Base-by-base conservation (phyloP, 2,888 invertebrate genomes). In the Trisateles emortualis region DNA sequence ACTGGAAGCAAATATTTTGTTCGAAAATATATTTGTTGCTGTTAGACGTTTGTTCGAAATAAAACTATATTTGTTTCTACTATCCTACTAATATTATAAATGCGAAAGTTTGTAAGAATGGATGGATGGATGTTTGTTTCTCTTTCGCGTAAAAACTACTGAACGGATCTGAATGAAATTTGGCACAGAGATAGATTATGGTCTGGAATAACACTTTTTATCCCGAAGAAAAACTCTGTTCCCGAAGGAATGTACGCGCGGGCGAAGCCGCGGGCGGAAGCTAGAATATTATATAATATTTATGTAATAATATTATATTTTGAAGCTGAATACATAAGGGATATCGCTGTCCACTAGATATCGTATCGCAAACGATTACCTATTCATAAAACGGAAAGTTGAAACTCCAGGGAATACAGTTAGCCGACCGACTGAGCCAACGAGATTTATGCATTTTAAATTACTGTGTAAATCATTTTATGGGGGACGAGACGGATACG, bases 381-480 rank as follows among this genome's bases (percentile, higher is more conserved):
- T 85, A 89, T 90, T 89, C 89, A 90, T 88, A 87, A 87, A 87
- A 86, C 82, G 82, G 79, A 82, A 90, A 90, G 87, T 89, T 89
- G 76, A 81, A 84, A 70, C 89, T 79, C 85, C 40, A 41, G 84
- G 85, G 88, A 84, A 84, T 82, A 82, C 80, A 79, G 87, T 86
- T 87, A 84, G 83, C 81, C 81, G 74, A 77, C 81, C 79, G 80
- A 80, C 83, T 78, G 83, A 81, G 81, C 82, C 78, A 78, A 78
- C 72, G 83, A 90, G 86, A 89, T 90, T 90, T 89, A 90, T 91
- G 89, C 87, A 90, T 90, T 91, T 89, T 87, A 88, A 88, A 88
- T 88, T 82, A 86, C 81, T 78, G 60, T 72, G 72, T 71, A 72
- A 84, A 41, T 42, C 9, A 1, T 2, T 63, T 79, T 70, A 74